phyloP scores from a whole-genome alignment of 2,888 invertebrate species.

The Chirona hameri region DNA sequence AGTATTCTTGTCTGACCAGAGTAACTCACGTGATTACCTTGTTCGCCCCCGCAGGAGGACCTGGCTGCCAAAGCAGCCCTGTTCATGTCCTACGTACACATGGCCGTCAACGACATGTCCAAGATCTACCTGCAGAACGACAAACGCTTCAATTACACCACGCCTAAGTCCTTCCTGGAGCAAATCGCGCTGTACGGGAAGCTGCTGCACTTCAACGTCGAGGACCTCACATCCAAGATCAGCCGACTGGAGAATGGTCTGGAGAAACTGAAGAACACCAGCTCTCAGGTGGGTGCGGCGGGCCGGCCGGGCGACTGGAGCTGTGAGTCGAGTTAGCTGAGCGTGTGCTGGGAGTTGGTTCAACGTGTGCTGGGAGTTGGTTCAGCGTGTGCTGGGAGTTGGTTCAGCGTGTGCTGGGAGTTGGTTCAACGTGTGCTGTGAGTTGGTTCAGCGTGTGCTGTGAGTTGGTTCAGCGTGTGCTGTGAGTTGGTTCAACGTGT shows the following conservation, averaged over 20 bases:
- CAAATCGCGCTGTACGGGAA: conserved; percentile 90
- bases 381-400: no score
- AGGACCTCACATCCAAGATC: conserved; percentile 83
- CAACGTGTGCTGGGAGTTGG: no score
- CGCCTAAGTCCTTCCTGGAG: conserved; percentile 93
- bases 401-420: no score
- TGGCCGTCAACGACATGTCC: conserved; percentile 86
- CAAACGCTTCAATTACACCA: conserved; percentile 92
- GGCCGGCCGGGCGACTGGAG: no score
- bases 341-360: no score
- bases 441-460: no score
- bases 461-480: no score
- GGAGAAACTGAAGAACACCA: conserved; percentile 82
- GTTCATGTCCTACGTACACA: conserved; percentile 94
- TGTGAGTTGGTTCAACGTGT: no score
- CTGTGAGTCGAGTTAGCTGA: no score
- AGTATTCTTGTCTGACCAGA: no score
- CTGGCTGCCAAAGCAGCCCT: conserved; percentile 78
- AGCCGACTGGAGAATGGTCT: conserved; percentile 86
- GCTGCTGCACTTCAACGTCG: conserved; percentile 73
- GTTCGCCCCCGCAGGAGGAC: conserved; percentile 51
- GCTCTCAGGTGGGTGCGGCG: conserved; percentile 62
- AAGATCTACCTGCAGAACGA: conserved; percentile 83
- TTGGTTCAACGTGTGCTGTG: no score
- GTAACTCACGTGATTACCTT: no score